Evolutionary conservation across 2,113 vertebrate genomes (phyloP), one percentile per base, ranked within the genome.

Genomic region (Albula goreensis): DNA sequence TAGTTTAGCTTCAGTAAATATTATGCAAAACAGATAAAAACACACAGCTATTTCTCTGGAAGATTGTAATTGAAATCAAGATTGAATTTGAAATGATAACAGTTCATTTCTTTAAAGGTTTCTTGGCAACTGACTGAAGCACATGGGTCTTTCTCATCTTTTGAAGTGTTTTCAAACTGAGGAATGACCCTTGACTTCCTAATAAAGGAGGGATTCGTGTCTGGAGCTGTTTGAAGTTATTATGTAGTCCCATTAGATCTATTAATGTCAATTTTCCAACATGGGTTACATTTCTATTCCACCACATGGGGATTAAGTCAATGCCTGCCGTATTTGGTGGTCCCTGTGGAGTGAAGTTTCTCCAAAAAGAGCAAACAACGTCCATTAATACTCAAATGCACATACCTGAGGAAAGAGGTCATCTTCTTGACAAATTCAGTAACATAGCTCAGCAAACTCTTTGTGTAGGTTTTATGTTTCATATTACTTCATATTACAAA

Each of bases 401-500:
- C 89, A 89, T 88, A 85, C 89, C 89, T 89, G 63, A 81, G 57
- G 70, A 66, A 41, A 78, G 78, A 89, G 83, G 88, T 91, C 88
- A 89, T 89, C 70, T 78, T 66, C 25, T n/a, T 22, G 25, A 80
- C 66, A 50, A 60, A 25, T 17, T 79, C 83, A 85, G 86, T 79
- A 85, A 89, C 74, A 88, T 70, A 83, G 83, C 86, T 87, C 87
- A 83, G 79, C 87, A 87, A 89, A 81, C 82, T 57, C 85, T 88
- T 85, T 83, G 85, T 85, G 80, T 87, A 66, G 85, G 81, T 81
- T 89, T 90, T 88, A 89, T 88, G 86, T 89, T 89, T 85, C 85
- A 25, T 79, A 90, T 90, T 90, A 89, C 89, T 90, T 86, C 88
- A 81, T 57, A 56, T 77, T 51, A 81, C 84, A 81, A 85, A 41